Evolutionary conservation across 2,888 invertebrate species (phyloP).

Genomic region (Leucophora obtusa): DNA sequence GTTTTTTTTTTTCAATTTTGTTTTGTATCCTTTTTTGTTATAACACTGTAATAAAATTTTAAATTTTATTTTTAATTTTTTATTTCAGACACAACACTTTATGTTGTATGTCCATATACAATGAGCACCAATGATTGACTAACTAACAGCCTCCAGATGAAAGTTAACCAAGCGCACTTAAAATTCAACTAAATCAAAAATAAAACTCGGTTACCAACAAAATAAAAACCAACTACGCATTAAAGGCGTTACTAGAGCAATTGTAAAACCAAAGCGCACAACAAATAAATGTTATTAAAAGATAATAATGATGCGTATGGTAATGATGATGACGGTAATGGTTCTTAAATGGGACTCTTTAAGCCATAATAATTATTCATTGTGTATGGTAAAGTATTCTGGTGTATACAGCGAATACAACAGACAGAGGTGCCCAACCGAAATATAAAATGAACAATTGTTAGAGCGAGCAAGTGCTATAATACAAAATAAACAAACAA

Average conservation of each 20-base stretch:
- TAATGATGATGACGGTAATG: constrained; percentile 23
- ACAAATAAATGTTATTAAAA: constrained; percentile 1
- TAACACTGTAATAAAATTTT: background rate
- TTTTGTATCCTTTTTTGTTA: constrained; percentile 21
- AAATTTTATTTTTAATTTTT: constrained; percentile 19
- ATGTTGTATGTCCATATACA: constrained; percentile 72
- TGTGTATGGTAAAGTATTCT: constrained; percentile 28
- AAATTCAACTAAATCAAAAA: constrained; percentile 47
- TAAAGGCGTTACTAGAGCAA: constrained; percentile 60
- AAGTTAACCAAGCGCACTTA: constrained; percentile 53
- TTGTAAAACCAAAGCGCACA: constrained; percentile 17
- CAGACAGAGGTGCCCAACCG: constrained; percentile 54
- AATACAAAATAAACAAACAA: background rate
- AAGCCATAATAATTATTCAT: constrained; percentile 35
- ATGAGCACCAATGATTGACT: constrained; percentile 77
- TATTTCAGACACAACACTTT: constrained; percentile 2
- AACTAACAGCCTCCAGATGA: constrained; percentile 42
- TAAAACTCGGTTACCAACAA: constrained; percentile 36
- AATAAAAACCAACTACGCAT: constrained; percentile 11
- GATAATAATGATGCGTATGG: constrained; percentile 20
- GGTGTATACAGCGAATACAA: constrained; percentile 14
- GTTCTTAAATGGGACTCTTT: constrained; percentile 48
- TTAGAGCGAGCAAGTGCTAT: background rate
- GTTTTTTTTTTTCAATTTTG: background rate
- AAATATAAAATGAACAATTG: constrained; percentile 34